These are phyloP conservation scores for Platichthys flesus DNA, from an alignment of 2,113 vertebrate species.

Conservation along the genomic window DNA sequence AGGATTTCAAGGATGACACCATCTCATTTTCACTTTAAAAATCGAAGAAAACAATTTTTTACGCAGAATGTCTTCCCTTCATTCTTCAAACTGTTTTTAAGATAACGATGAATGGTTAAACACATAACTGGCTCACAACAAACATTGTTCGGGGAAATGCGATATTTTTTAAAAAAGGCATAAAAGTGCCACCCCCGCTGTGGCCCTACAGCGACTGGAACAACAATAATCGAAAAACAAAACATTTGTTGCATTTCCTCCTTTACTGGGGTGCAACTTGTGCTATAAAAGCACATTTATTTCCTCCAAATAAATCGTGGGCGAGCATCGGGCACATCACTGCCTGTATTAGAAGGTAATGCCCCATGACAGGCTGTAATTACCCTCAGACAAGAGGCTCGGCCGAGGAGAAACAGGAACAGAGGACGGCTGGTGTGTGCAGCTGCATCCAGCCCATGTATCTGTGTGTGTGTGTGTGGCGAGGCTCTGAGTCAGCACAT, in stretches of 20 bases:
- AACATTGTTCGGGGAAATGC: background rate
- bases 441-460: conserved; percentile 2
- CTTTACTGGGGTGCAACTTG: conserved; percentile 27
- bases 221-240: conserved; percentile 30
- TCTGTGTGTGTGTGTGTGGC: conserved; percentile 10
- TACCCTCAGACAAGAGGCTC: conserved; percentile 52
- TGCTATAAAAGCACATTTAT: conserved; percentile 41
- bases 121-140: conserved; percentile 11
- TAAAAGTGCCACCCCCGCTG: conserved; percentile 3
- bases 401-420: conserved; percentile 31
- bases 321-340: conserved; percentile 44
- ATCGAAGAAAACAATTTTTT: background rate
- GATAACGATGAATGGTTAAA: conserved; percentile 18
- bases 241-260: conserved; percentile 24
- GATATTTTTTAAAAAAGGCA: background rate
- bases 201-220: conserved; percentile 4
- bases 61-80: conserved; percentile 6
- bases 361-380: conserved; percentile 64
- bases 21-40: conserved; percentile 16
- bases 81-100: conserved; percentile 5
- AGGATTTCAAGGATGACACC: background rate
- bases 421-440: background rate
- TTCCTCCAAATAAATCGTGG: conserved; percentile 50
- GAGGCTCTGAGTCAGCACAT: conserved; percentile 73
- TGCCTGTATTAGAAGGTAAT: conserved; percentile 59